These are phyloP conservation scores for Julus scandinavius DNA, from an alignment of 2,888 invertebrate genomes.

Conservation along the genomic window DNA sequence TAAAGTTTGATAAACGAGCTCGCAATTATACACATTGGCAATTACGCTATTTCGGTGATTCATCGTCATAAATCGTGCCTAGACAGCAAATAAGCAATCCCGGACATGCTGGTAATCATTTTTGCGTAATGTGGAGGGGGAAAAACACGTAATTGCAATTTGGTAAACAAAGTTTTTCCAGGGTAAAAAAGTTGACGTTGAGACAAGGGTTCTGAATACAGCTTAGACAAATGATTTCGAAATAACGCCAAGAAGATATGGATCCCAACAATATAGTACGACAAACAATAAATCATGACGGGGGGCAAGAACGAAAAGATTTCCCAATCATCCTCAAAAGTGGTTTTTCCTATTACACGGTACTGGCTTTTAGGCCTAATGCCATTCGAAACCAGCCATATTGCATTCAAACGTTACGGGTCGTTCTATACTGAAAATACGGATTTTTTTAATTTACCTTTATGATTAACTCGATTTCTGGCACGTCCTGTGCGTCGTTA, in stretches of 20 bases:
- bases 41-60: background rate
- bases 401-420: background rate
- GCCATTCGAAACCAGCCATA: conserved; percentile 33
- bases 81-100: background rate
- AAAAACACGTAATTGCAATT: background rate
- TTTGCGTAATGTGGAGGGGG: background rate
- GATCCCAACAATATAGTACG: background rate
- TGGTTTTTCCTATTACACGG: background rate
- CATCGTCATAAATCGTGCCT: background rate
- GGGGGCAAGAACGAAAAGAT: background rate
- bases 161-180: background rate
- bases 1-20: background rate
- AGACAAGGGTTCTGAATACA: background rate
- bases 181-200: background rate
- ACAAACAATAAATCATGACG: background rate
- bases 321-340: background rate
- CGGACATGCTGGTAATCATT: background rate
- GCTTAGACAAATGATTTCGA: background rate
- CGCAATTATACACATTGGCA: background rate
- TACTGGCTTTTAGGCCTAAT: background rate
- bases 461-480: conserved; percentile 58
- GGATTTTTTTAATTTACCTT: conserved; percentile 53
- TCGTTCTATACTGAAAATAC: background rate
- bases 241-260: background rate
- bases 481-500: conserved; percentile 56